Evolutionary conservation across 2,888 invertebrate genomes (phyloP), one percentile per base, ranked within the genome.

Genomic region (Mythimna loreyi): DNA sequence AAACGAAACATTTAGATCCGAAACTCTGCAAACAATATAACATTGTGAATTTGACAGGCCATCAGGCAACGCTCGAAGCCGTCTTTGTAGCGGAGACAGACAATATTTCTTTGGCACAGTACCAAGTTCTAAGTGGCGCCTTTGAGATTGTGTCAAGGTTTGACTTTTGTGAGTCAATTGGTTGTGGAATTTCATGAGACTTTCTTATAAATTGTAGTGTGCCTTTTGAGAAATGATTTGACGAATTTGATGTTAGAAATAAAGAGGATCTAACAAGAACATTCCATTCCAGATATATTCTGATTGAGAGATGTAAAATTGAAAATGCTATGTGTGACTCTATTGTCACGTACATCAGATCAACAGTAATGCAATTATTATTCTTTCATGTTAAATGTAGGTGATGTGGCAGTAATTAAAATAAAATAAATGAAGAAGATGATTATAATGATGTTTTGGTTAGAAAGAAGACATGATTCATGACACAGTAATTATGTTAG

Each of bases 111-210:
- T 63, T 82, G 80, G 80, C 83, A 73, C 72, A n/a, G 53, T 43
- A 72, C 82, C 84, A 85, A 84, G 47, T 74, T 72, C 25, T 66
- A 77, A 84, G 84, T 75, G 76, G 72, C 36, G 69, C 53, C 57
- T 69, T 71, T 72, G 66, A 70, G 69, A 64, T 60, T 33, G 62
- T 85, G 82, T 85, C 85, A 84, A 83, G 80, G 85, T 77, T 70
- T 36, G 52, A 74, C 64, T 76, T 76, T 82, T 73, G 49, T 63
- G 65, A 61, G 71, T 67, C 65, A 68, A 75, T 77, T 72, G 61
- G 57, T 23, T 67, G 47, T 25, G 61, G 30, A 56, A 36, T 59
- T 52, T 52, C n/a, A 30, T 28, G 9, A 52, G 28, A 30, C 9
- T 57, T 66, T 60, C 40, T 55, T 23, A 7, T 49, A 40, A 62